A percentile compares a stretch with the other conserved stretches of the same genome.
These are phyloP conservation scores for Sander vitreus DNA, from an alignment of 2,113 vertebrate genomes.

Conservation along the genomic window DNA sequence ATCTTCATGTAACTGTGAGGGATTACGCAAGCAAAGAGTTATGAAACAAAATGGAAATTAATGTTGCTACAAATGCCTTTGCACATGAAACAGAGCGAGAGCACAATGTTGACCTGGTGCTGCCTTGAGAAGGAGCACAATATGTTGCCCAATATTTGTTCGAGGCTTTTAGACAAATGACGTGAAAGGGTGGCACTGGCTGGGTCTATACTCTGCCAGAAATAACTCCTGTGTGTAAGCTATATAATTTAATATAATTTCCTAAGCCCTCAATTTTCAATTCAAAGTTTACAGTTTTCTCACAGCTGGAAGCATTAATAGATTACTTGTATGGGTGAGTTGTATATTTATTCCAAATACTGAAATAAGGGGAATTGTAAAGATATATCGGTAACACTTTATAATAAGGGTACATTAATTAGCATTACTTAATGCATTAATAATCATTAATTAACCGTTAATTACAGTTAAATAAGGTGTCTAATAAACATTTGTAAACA, in stretches of 20 bases:
- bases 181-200: background rate
- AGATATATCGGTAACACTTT: too few relatives aligned
- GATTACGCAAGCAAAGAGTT: slow-evolving; percentile 41
- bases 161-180: slow-evolving; percentile 11
- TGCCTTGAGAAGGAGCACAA: background rate
- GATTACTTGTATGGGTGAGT: too few relatives aligned
- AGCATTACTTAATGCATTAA: too few relatives aligned
- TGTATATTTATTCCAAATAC: background rate
- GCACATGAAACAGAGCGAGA: slow-evolving; percentile 18
- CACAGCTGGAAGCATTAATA: slow-evolving; percentile 21
- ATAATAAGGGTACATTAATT: too few relatives aligned
- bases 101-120: slow-evolving; percentile 21
- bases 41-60: slow-evolving; percentile 53
- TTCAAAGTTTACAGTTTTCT: slow-evolving; percentile 9
- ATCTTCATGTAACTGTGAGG: slow-evolving; percentile 39
- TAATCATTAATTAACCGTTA: too few relatives aligned
- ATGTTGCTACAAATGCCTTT: slow-evolving; percentile 42
- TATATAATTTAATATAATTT: slow-evolving; percentile 8
- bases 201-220: slow-evolving; percentile 6
- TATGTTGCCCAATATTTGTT: slow-evolving; percentile 20
- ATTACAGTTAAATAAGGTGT: too few relatives aligned
- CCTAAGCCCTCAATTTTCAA: slow-evolving; percentile 7
- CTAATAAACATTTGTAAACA: too few relatives aligned
- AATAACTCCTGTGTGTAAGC: slow-evolving; percentile 12
- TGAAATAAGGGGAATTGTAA: background rate